Evolutionary conservation across 2,888 invertebrate species (phyloP).

Genomic region (Bombylius major): DNA sequence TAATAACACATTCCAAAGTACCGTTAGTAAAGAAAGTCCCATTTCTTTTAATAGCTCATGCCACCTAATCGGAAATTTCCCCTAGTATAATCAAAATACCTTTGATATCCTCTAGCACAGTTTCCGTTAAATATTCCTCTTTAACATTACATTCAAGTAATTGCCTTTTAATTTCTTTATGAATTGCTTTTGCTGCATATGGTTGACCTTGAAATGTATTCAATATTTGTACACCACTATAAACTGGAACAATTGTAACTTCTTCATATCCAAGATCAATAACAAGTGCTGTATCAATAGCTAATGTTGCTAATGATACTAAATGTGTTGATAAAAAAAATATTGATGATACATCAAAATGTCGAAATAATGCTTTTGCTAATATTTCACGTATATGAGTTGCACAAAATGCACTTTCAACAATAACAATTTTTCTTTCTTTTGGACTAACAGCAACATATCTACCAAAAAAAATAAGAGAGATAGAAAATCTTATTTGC

Average conservation of each 20-base stretch:
- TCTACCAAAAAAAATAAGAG: conserved; percentile 41
- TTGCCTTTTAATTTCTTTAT: conserved; percentile 44
- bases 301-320: conserved; percentile 70
- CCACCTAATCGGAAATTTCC: too few relatives aligned
- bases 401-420: conserved; percentile 78
- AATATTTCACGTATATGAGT: conserved; percentile 74
- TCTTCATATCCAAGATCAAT: conserved; percentile 81
- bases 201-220: conserved; percentile 73
- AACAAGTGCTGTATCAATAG: conserved; percentile 68
- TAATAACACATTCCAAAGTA: too few relatives aligned
- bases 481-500: neutral
- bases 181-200: conserved; percentile 60
- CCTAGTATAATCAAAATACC: conserved; percentile 27
- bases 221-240: conserved; percentile 74
- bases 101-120: conserved; percentile 62
- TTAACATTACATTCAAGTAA: conserved; percentile 39
- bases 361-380: conserved; percentile 81
- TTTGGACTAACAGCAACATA: conserved; percentile 85
- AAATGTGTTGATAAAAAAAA: conserved; percentile 78
- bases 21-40: too few relatives aligned
- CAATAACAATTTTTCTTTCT: conserved; percentile 79
- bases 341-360: conserved; percentile 78
- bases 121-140: conserved; percentile 37
- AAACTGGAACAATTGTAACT: conserved; percentile 70
- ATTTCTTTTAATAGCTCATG: too few relatives aligned